phyloP scores from a whole-genome alignment of 2,113 vertebrate genomes.

The Danio rerio region GRCz12tu NC_133188.1:54972501-54973000 shows the following conservation, averaged over 20 bases:
- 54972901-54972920: not conserved
- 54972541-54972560: not conserved
- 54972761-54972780: not conserved
- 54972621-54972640: not conserved
- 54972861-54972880: too few species aligned
- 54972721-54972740: not conserved
- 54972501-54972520: too few species aligned
- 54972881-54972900: not conserved
- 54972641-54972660: not conserved
- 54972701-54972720: not conserved
- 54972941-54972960: not conserved
- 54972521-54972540: too few species aligned
- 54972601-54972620: not conserved
- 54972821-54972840: not conserved
- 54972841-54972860: too few species aligned
- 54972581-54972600: not conserved
- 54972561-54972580: constrained; percentile 18
- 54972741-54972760: constrained; percentile 9
- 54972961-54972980: not conserved
- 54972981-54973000: not conserved
- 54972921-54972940: too few species aligned
- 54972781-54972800: not conserved
- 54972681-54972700: constrained; percentile 4
- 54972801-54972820: not conserved
- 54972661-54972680: not conserved